A percentile compares a stretch with the other conserved stretches of the same genome.
phyloP scores from a whole-genome alignment of 2,797 vertebrate species.

The Brachyrhaphis roseni region DNA sequence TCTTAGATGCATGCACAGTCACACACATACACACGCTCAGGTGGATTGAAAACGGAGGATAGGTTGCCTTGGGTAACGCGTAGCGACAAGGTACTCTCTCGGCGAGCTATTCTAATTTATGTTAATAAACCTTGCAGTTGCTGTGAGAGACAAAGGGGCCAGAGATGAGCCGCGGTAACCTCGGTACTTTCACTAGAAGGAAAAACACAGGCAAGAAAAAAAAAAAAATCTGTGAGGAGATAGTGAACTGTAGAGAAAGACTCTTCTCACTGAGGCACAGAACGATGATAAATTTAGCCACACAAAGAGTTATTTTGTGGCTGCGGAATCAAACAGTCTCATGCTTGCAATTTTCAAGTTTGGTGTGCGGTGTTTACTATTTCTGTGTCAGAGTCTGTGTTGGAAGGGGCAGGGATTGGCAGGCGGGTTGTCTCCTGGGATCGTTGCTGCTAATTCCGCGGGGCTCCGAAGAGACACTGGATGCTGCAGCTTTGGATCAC shows the following conservation, averaged over 20 bases:
- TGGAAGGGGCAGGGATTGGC: constrained; percentile 59
- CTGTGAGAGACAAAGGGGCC: constrained; percentile 82
- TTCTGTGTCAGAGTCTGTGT: constrained; percentile 57
- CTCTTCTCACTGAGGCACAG: constrained; percentile 66
- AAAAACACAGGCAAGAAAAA: constrained; percentile 10
- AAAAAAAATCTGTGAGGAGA: constrained; percentile 42
- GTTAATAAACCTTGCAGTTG: constrained; percentile 82
- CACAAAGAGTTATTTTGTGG: constrained; percentile 72
- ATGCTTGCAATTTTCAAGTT: constrained; percentile 64
- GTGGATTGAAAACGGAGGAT: constrained; percentile 74
- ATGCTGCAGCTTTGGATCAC: constrained; percentile 72
- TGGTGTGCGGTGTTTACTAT: constrained; percentile 59
- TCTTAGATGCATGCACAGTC: constrained; percentile 51
- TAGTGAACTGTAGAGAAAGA: constrained; percentile 68
- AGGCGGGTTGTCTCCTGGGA: constrained; percentile 63
- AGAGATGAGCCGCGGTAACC: constrained; percentile 80
- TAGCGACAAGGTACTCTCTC: constrained; percentile 81
- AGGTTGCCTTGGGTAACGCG: constrained; percentile 82
- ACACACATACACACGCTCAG: constrained; percentile 57
- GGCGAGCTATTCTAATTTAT: constrained; percentile 85
- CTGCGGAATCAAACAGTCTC: constrained; percentile 73
- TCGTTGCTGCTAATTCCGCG: constrained; percentile 64
- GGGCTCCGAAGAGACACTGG: constrained; percentile 48
- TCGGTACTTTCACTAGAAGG: constrained; percentile 71
- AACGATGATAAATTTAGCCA: constrained; percentile 79